A percentile compares a stretch with the other conserved stretches of the same genome.
phyloP scores from a whole-genome alignment of 2,888 invertebrate genomes.

The Drosophila picticornis region DNA sequence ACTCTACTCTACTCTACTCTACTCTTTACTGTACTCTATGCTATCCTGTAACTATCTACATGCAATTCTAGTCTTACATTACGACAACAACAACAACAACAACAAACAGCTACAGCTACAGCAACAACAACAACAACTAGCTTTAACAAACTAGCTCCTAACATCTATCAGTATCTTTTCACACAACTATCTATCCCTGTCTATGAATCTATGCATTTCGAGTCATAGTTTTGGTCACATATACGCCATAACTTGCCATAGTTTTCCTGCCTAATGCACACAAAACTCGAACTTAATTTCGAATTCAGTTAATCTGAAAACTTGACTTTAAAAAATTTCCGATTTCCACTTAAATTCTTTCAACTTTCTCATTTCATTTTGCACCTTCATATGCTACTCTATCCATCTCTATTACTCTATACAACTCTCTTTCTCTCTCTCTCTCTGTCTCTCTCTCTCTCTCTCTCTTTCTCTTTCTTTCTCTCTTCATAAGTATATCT shows the following conservation, averaged over 20 bases:
- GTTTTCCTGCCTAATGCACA: constrained; percentile 66
- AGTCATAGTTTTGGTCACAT: constrained; percentile 83
- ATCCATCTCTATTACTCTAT: constrained; percentile 19
- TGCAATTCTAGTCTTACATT: constrained; percentile 83
- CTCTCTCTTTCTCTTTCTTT: constrained; percentile 24
- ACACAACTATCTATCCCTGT: constrained; percentile 34
- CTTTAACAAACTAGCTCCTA: constrained; percentile 61
- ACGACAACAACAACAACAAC: constrained; percentile 54
- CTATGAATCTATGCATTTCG: constrained; percentile 42
- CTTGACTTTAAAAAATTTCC: constrained; percentile 32
- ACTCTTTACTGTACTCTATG: constrained; percentile 27
- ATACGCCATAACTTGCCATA: constrained; percentile 85
- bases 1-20: constrained; percentile 15
- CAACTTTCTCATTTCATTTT: constrained; percentile 70
- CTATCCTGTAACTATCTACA: constrained; percentile 61
- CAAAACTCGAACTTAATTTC: constrained; percentile 72
- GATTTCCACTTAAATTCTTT: constrained; percentile 56
- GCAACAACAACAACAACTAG: constrained; percentile 53
- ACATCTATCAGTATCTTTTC: constrained; percentile 35
- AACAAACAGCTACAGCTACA: constrained; percentile 27
- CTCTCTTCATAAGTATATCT: constrained; percentile 38
- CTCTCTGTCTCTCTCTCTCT: constrained; percentile 17
- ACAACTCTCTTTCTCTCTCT: constrained; percentile 8
- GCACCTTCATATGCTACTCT: constrained; percentile 45
- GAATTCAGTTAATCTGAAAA: constrained; percentile 42